These are phyloP conservation scores for Elachura formosa DNA, from an alignment of 2,113 vertebrate genomes.

Conservation along the genomic window DNA sequence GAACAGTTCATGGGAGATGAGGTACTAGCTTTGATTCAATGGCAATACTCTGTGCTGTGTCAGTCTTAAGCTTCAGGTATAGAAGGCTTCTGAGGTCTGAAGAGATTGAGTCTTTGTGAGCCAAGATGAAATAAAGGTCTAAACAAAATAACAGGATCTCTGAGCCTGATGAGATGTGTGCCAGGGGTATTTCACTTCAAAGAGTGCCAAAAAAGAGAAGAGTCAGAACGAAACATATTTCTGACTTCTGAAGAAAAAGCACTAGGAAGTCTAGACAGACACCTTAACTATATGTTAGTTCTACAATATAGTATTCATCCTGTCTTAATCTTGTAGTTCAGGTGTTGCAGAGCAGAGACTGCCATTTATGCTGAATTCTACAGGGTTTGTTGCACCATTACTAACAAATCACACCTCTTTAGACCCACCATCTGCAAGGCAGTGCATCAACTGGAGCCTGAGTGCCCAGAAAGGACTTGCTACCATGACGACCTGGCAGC, in stretches of 20 bases:
- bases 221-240: neutral
- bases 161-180: neutral
- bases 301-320: neutral
- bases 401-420: neutral
- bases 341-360: neutral
- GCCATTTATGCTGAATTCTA: neutral
- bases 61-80: neutral
- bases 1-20: neutral
- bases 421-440: neutral
- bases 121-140: neutral
- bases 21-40: neutral
- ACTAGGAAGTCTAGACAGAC: neutral
- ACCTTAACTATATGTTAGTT: neutral
- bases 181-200: neutral
- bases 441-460: neutral
- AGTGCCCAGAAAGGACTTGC: neutral
- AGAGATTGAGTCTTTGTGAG: neutral
- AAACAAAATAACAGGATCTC: neutral
- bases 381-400: neutral
- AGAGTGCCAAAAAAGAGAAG: neutral
- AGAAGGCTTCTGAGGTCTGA: neutral
- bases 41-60: neutral
- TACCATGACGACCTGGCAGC: neutral
- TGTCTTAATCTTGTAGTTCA: neutral
- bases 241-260: neutral